Conservation (phyloP, 2,797 vertebrate genomes). For the Sylvia borin region DNA sequence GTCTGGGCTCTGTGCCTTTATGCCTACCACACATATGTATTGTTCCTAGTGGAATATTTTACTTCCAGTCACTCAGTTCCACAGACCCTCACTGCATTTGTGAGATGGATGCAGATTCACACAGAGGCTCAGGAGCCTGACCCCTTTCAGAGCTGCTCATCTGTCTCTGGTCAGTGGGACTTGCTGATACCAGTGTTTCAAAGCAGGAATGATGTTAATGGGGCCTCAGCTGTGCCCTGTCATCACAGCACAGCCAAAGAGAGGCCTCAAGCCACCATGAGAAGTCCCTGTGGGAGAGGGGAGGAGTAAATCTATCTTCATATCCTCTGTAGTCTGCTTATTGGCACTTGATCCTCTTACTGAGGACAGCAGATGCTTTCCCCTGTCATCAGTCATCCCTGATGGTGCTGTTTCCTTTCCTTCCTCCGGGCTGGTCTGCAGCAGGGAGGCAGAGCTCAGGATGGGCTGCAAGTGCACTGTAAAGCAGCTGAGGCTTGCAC, state of each 20-base stretch:
- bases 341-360: conserved; percentile 12
- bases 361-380: not conserved
- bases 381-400: not conserved
- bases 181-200: not conserved
- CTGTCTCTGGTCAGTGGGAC: not conserved
- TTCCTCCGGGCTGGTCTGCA: not conserved
- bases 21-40: not conserved
- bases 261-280: not conserved
- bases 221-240: conserved; percentile 13
- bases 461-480: not conserved
- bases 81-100: not conserved
- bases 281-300: conserved; percentile 6
- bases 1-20: conserved; percentile 18
- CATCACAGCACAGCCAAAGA: not conserved
- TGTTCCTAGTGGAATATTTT: not conserved
- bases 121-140: not conserved
- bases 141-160: not conserved
- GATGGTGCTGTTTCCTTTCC: not conserved
- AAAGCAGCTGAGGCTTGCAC: not conserved
- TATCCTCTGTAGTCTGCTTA: conserved; percentile 10
- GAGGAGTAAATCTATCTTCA: conserved; percentile 8
- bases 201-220: not conserved
- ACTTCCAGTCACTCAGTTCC: not conserved
- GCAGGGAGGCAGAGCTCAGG: not conserved
- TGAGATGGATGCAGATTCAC: not conserved